Conservation (phyloP, 1,140 invertebrate species). For the Drosophila serrata region DNA sequence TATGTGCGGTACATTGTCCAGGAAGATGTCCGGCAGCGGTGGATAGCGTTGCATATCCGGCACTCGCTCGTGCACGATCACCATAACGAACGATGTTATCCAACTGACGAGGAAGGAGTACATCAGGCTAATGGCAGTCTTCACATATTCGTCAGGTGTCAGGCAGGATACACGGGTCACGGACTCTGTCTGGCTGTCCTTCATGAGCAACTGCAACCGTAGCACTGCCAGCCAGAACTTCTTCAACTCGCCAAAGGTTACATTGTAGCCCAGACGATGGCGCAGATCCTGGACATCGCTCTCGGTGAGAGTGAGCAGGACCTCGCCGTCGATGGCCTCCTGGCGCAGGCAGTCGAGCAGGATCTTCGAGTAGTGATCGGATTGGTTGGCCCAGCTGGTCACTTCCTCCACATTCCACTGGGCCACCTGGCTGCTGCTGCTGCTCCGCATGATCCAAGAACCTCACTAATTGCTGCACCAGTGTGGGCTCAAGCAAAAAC, state of each 20-base stretch:
- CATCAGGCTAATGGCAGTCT: slow-evolving; percentile 92
- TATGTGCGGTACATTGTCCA: slow-evolving; percentile 99
- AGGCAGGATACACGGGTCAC: background rate
- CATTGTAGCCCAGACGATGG: slow-evolving; percentile 86
- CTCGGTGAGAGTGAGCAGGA: slow-evolving; percentile 91
- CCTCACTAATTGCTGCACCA: slow-evolving; percentile 28
- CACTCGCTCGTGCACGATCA: slow-evolving; percentile 99
- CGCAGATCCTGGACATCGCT: slow-evolving; percentile 88
- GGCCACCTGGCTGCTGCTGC: slow-evolving; percentile 64
- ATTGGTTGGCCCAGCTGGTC: slow-evolving; percentile 87
- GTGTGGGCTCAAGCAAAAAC: slow-evolving; percentile 42
- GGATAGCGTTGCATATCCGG: slow-evolving; percentile 99
- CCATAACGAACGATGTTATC: slow-evolving; percentile 99
- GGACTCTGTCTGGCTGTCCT: slow-evolving; percentile 23
- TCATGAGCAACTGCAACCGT: slow-evolving; percentile 87
- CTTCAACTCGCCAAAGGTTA: slow-evolving; percentile 91
- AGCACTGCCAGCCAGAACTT: slow-evolving; percentile 89
- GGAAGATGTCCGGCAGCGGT: slow-evolving; percentile 98
- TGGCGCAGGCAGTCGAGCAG: slow-evolving; percentile 85
- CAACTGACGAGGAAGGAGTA: slow-evolving; percentile 98
- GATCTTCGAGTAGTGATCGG: slow-evolving; percentile 86
- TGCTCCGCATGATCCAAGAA: slow-evolving; percentile 29
- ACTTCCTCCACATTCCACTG: slow-evolving; percentile 89
- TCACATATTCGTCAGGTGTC: slow-evolving; percentile 91
- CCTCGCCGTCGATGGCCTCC: slow-evolving; percentile 92